These are phyloP conservation scores for Bombyx mori DNA, from an alignment of 1,140 invertebrate genomes.

Conservation along the genomic window ASM3026992v2 NC_085110.1:9193001-9193500, in stretches of 20 bases:
- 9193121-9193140: no score
- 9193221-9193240: neutral
- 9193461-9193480: conserved; percentile 71
- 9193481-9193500: conserved; percentile 68
- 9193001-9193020: no score
- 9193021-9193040: no score
- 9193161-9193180: no score
- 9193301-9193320: conserved; percentile 31
- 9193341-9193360: conserved; percentile 4
- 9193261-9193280: conserved; percentile 9
- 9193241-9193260: no score
- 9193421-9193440: conserved; percentile 17
- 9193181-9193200: neutral
- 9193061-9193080: no score
- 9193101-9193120: no score
- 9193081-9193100: no score
- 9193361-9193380: conserved; percentile 3
- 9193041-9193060: no score
- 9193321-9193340: conserved; percentile 21
- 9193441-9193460: conserved; percentile 36
- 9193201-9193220: neutral
- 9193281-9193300: conserved; percentile 36
- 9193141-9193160: no score
- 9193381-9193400: conserved; percentile 17
- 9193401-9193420: conserved; percentile 25